phyloP scores from a whole-genome alignment of 2,113 vertebrate species.

The Heterotilapia buettikoferi region DNA sequence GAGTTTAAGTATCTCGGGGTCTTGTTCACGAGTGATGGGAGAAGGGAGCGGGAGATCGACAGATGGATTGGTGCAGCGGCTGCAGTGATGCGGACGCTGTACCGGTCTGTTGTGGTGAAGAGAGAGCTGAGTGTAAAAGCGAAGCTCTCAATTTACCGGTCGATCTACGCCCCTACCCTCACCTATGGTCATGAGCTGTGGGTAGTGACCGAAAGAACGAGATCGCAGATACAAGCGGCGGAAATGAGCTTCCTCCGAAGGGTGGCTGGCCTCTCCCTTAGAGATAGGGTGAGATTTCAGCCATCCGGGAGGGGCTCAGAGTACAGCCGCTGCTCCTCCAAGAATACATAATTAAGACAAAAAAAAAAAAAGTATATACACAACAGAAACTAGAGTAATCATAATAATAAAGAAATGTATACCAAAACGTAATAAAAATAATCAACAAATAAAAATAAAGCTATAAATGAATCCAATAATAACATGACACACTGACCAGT shows the following conservation, averaged over 20 bases:
- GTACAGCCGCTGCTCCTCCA: too few relatives aligned
- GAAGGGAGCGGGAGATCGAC: not conserved
- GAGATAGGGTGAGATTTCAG: too few relatives aligned
- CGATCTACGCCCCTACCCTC: not conserved
- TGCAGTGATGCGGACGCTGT: not conserved
- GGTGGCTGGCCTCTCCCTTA: too few relatives aligned
- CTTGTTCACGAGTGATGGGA: not conserved
- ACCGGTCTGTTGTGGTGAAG: not conserved
- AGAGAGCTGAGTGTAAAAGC: not conserved
- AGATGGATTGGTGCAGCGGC: not conserved
- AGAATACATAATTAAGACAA: too few relatives aligned
- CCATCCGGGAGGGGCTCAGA: too few relatives aligned
- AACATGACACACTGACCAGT: constrained; percentile 75
- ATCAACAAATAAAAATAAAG: not conserved
- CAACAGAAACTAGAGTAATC: too few relatives aligned
- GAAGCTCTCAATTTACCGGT: not conserved
- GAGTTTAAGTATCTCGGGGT: not conserved
- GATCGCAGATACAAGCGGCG: not conserved
- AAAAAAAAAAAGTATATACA: too few relatives aligned
- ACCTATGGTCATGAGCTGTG: not conserved
- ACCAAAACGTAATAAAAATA: not conserved
- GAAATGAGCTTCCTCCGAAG: too few relatives aligned
- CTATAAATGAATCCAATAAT: not conserved
- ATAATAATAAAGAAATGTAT: not conserved
- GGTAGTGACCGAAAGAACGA: not conserved